Percentiles rank a stretch among this genome's conserved stretches.
These are phyloP conservation scores for Drosophila limbata DNA, from an alignment of 2,888 invertebrate species.

Conservation along the genomic window DNA sequence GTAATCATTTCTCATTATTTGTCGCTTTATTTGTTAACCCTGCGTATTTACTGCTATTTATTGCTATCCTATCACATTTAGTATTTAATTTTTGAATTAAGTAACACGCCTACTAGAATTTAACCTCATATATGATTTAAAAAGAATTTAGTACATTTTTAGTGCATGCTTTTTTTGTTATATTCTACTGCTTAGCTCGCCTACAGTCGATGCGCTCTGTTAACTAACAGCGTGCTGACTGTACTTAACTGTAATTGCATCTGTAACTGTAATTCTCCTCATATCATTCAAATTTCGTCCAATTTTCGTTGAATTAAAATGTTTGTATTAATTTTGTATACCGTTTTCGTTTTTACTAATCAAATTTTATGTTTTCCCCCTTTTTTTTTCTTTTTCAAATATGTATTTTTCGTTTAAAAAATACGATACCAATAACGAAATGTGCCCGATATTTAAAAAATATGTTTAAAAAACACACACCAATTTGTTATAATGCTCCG, in stretches of 20 bases:
- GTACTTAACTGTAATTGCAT: slow-evolving; percentile 21
- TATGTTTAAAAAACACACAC: slow-evolving; percentile 10
- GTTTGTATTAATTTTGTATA: slow-evolving; percentile 64
- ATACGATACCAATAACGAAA: slow-evolving; percentile 71
- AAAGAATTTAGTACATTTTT: slow-evolving; percentile 31
- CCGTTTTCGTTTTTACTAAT: slow-evolving; percentile 76
- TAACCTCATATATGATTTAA: slow-evolving; percentile 26
- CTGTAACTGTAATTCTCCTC: slow-evolving; percentile 21
- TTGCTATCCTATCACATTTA: slow-evolving; percentile 33
- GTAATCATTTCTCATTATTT: slow-evolving; percentile 65
- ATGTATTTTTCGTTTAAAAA: slow-evolving; percentile 42
- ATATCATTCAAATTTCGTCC: slow-evolving; percentile 40
- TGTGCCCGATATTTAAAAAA: slow-evolving; percentile 43
- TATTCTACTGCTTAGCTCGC: slow-evolving; percentile 25
- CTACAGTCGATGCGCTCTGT: slow-evolving; percentile 34
- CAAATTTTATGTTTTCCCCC: slow-evolving; percentile 68
- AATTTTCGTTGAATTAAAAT: slow-evolving; percentile 36
- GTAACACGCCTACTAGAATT: slow-evolving; percentile 28
- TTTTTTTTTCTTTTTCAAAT: slow-evolving; percentile 63
- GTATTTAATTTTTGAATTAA: slow-evolving; percentile 28
- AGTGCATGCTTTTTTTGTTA: slow-evolving; percentile 44
- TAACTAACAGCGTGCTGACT: slow-evolving; percentile 26
- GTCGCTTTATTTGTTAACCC: slow-evolving; percentile 65
- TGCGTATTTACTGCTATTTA: slow-evolving; percentile 43
- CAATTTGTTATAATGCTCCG: slow-evolving; percentile 33